Evolutionary conservation across 2,113 vertebrate genomes (phyloP), one percentile per base, ranked within the genome.

Genomic region (Apteryx owenii): DNA sequence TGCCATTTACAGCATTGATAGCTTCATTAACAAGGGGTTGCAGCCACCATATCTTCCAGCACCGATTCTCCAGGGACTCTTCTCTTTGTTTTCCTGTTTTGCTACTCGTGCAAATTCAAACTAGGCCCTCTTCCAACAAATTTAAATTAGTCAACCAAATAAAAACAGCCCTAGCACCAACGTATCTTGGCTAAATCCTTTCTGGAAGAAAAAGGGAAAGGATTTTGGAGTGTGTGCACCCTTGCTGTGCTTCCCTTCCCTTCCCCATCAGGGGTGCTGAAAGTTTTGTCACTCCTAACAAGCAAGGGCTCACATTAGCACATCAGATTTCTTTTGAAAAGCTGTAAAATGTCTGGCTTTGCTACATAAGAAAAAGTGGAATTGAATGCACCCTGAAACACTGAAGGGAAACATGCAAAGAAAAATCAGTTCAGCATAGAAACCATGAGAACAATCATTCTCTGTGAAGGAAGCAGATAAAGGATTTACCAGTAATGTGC

Each of bases 181-280:
- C 12, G 10, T 6, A 20, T 13, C 56, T 60, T 60, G 29, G 31
- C 31, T 60, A 33, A 73, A 82, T 16, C 12, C 18, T 40, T 72
- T 17, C 31, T n/a, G n/a, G 12, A 25, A 46, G n/a, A 70, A 21
- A 60, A 60, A 33, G 10, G 31, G 29, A 60, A 60, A 60, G 29
- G 31, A 31, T n/a, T 72, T 72, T 29, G 21, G 53, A 50, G 25
- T 0, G 0, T 10, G 21, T 48, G 56, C 10, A 40, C 38, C 12
- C 21, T n/a, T 25, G 3, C 2, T 82, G 18, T 48, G 46, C 42
- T 85, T 44, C 28, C 15, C 21, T 8, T 7, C 28, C 1, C 17
- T 61, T 13, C 65, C 48, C 13, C 33, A 70, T 25, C 6, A 28
- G 54, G 33, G 71, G 26, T 38, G 54, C 33, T 44, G 16, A 40